Evolutionary conservation across 2,888 invertebrate genomes (phyloP).

Genomic region (Balanococcus diminutus): DNA sequence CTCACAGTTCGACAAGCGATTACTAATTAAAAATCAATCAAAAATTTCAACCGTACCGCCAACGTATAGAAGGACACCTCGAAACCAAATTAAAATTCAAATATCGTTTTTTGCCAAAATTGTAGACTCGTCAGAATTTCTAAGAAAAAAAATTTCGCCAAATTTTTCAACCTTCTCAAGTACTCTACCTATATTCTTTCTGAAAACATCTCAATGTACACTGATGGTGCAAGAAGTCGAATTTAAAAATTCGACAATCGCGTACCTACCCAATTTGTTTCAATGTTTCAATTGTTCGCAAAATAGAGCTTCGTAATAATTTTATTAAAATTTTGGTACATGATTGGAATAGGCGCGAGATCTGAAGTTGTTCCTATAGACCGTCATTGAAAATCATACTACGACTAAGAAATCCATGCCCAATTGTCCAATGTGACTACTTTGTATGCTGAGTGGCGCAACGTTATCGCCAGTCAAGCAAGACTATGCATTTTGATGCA

Average conservation of each 20-base stretch:
- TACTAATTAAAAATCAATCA: too few relatives aligned
- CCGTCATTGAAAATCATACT: neutral
- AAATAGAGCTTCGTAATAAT: too few relatives aligned
- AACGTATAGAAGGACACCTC: neutral
- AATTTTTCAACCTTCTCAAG: neutral
- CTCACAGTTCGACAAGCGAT: too few relatives aligned
- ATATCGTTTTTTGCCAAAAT: neutral
- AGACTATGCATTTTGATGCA: conserved; percentile 18
- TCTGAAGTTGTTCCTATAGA: too few relatives aligned
- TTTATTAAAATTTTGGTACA: too few relatives aligned
- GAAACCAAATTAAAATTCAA: neutral
- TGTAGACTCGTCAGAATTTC: neutral
- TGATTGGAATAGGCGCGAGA: too few relatives aligned
- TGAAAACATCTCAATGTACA: neutral
- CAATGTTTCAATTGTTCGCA: too few relatives aligned
- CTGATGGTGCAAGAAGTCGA: too few relatives aligned
- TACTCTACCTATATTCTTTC: neutral
- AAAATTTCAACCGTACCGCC: neutral
- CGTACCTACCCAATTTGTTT: too few relatives aligned
- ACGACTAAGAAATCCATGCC: neutral
- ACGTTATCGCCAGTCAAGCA: neutral
- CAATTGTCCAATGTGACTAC: neutral
- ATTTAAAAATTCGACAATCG: too few relatives aligned
- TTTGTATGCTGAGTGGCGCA: neutral
- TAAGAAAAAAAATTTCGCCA: neutral